Evolutionary conservation across 1,140 invertebrate genomes (phyloP).

Genomic region (Globodera rostochiensis): DNA sequence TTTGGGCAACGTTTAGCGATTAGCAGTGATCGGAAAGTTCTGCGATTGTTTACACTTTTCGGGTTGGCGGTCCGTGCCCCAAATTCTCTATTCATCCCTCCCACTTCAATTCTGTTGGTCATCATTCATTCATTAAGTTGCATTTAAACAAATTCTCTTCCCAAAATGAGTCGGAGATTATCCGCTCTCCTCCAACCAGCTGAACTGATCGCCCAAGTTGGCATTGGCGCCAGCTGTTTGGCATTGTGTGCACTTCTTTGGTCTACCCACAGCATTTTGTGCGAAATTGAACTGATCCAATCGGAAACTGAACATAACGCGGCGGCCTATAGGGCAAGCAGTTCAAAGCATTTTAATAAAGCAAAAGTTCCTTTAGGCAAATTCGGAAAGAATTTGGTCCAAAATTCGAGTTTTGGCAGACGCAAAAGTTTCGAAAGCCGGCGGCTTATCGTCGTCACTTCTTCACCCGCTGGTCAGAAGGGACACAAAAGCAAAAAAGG

Average conservation of each 20-base stretch:
- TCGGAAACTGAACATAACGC: constrained; percentile 7
- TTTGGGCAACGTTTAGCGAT: too few relatives aligned
- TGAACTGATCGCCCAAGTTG: background rate
- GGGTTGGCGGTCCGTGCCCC: too few relatives aligned
- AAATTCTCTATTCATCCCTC: too few relatives aligned
- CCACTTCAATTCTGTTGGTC: too few relatives aligned
- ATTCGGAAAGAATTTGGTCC: constrained; percentile 4
- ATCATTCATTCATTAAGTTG: too few relatives aligned
- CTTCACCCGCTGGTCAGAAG: background rate
- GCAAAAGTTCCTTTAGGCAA: background rate
- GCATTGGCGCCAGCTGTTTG: constrained; percentile 2
- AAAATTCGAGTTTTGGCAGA: background rate
- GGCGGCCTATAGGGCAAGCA: background rate
- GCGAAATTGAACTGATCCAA: constrained; percentile 2
- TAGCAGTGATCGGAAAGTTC: too few relatives aligned
- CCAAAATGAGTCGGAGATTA: background rate
- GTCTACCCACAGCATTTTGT: background rate
- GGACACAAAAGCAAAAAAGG: background rate
- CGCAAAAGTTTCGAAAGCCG: background rate
- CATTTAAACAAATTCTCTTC: background rate
- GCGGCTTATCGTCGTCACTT: background rate
- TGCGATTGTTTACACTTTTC: too few relatives aligned
- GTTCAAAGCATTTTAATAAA: background rate
- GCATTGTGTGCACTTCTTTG: background rate
- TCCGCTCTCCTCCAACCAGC: background rate